Conservation (phyloP, 2,797 vertebrate genomes). For the Platalea minor region DNA sequence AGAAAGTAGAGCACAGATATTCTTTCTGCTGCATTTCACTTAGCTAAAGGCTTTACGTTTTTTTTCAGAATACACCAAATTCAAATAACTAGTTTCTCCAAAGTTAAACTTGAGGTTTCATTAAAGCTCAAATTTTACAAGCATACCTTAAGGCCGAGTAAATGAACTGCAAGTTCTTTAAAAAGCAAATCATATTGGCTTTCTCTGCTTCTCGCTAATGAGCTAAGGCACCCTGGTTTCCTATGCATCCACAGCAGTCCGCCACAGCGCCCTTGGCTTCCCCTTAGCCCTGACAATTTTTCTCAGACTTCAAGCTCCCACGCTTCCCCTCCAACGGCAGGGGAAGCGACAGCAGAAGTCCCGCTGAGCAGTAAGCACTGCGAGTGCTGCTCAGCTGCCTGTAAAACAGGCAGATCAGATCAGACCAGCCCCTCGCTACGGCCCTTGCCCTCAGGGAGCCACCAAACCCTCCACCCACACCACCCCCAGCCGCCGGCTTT, state of each 20-base stretch:
- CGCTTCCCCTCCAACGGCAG: fast-evolving
- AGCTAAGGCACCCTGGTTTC: not conserved
- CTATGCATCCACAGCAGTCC: fast-evolving
- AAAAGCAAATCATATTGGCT: fast-evolving
- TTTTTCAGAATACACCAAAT: not conserved
- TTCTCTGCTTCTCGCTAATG: not conserved
- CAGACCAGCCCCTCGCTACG: not conserved
- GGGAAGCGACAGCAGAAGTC: fast-evolving
- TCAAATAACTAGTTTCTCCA: not conserved
- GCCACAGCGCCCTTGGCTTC: not conserved
- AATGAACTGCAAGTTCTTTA: not conserved
- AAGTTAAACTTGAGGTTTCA: not conserved
- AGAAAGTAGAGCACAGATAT: not conserved
- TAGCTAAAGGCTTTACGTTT: not conserved
- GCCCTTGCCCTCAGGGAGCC: not conserved
- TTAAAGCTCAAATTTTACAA: not conserved
- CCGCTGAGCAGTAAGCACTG: not conserved
- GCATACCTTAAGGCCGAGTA: not conserved
- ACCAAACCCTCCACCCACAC: fast-evolving
- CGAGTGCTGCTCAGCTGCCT: not conserved
- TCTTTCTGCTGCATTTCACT: not conserved
- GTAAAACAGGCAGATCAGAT: fast-evolving
- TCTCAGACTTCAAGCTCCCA: not conserved
- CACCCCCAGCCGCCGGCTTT: not conserved
- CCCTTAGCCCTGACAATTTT: not conserved